phyloP scores from a whole-genome alignment of 53 echinoderm and acorn worm genomes.

The Mesocentrotus franciscanus region DNA sequence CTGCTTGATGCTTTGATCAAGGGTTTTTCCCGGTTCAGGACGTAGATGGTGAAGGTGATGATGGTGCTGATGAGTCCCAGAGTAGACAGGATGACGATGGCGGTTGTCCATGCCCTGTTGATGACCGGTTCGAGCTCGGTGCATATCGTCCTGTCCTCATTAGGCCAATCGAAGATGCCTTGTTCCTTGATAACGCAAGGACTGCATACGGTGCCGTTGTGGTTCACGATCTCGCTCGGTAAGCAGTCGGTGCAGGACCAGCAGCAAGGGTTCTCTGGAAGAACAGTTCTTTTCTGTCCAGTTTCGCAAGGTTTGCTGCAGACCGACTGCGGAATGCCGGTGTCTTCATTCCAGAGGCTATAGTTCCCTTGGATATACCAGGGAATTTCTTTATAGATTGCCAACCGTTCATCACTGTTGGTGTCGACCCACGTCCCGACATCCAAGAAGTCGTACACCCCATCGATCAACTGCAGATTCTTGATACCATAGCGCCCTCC shows the following conservation, averaged over 20 bases:
- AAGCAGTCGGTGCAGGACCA: conserved; percentile 88
- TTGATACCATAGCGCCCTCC: conserved; percentile 80
- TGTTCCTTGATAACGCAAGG: conserved; percentile 75
- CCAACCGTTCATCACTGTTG: conserved; percentile 56
- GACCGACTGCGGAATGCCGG: conserved; percentile 82
- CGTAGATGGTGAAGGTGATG: conserved; percentile 72
- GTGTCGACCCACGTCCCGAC: conserved; percentile 83
- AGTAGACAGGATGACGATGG: conserved; percentile 72
- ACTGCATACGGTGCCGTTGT: conserved; percentile 79
- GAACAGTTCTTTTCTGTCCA: conserved; percentile 75
- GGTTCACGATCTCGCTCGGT: conserved; percentile 75
- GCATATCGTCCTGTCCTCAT: conserved; percentile 70
- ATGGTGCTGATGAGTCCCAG: conserved; percentile 72
- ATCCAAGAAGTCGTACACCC: conserved; percentile 69
- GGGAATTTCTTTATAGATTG: conserved; percentile 52
- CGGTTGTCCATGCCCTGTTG: conserved; percentile 73
- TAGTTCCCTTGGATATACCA: conserved; percentile 77
- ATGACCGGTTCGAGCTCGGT: conserved; percentile 70
- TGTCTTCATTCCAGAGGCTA: conserved; percentile 53
- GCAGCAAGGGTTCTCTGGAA: conserved; percentile 87
- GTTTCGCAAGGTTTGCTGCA: conserved; percentile 84
- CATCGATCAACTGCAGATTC: conserved; percentile 77
- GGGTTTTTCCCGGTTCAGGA: conserved; percentile 82
- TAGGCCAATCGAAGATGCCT: conserved; percentile 78
- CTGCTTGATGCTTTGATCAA: conserved; percentile 94